These are phyloP conservation scores for Ptiloglossa arizonensis DNA, from an alignment of 1,140 invertebrate species.

Conservation along the genomic window DNA sequence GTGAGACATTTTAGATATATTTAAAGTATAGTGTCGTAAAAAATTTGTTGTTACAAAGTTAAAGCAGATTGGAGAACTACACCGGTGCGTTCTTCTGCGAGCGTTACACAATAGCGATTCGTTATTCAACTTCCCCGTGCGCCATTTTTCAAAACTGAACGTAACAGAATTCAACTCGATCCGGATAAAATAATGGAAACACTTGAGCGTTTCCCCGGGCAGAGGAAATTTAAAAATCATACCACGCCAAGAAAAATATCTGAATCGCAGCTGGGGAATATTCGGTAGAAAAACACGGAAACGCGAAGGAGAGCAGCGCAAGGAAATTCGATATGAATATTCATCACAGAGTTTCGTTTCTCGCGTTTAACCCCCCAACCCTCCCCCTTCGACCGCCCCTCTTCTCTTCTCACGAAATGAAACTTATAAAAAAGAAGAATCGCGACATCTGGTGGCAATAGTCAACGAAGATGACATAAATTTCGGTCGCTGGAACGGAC, in stretches of 20 bases:
- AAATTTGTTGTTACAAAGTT: no score
- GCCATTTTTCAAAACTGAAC: not conserved
- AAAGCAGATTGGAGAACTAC: no score
- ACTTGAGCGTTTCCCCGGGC: not conserved
- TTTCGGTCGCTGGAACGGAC: conserved; percentile 3
- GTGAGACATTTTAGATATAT: no score
- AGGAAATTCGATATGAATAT: conserved; percentile 26
- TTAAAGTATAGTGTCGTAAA: no score
- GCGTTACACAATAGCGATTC: no score
- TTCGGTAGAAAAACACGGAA: not conserved
- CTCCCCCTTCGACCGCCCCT: no score
- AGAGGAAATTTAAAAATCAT: conserved; percentile 4
- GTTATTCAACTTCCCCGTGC: not conserved
- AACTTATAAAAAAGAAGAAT: not conserved
- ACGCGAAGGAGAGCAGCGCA: not conserved
- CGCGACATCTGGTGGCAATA: not conserved
- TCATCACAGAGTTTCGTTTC: conserved; percentile 11
- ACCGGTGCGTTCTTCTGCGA: no score
- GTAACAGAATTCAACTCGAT: not conserved
- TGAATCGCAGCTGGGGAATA: not conserved
- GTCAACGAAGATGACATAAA: conserved; percentile 8
- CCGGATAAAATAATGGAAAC: not conserved
- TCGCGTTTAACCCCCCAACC: not conserved
- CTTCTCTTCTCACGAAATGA: not conserved
- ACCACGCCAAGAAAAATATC: not conserved